Base-by-base conservation (phyloP, 2,797 vertebrate species). In the Sebastes variabilis region DNA sequence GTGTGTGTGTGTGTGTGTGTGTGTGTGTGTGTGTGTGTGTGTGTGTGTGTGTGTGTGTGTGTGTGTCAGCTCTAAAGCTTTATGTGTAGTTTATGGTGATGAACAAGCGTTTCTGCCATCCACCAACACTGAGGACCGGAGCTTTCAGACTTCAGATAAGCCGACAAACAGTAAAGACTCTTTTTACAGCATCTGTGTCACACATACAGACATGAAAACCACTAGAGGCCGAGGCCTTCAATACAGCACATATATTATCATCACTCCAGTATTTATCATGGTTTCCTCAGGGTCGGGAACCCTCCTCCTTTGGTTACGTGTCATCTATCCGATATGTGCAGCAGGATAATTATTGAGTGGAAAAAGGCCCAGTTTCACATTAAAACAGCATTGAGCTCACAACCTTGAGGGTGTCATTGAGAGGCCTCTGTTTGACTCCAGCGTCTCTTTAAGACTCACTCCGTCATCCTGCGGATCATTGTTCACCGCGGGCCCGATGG, bases 321-420 rank as follows among this genome's bases (percentile, higher is more conserved):
- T 72, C 60, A 42, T 81, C 10, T 29, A 6, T 49, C 34, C 11
- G 32, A 79, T 70, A 36, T 59, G 58, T 58, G 34, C 75, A 77
- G 65, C 55, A 52, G 16, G 36, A 70, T 52, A 42, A 79, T 75
- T 72, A 84, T 73, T 71, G 77, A 86, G 76, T 76, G 49, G 30
- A 4, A 87, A 89, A 89, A 79, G 52, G 66, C 74, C 42, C 60
- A 7, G 77, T 91, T 93, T 85, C 72, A 80, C 80, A 88, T 90
- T 84, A 90, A 92, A 92, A 88, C 83, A 70, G 81, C 83, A 59
- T 25, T 13, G 74, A 80, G 87, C 87, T 86, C 77, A 32, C 91
- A 91, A 93, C 93, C 93, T 95, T 93, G 90, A 91, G 82, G 74
- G 80, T 91, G 94, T 94, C 93, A 93, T 93, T 94, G 92, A 89